Evolutionary conservation across 1,140 invertebrate genomes (phyloP), one percentile per base, ranked within the genome.

Genomic region (Bombus turneri): DNA sequence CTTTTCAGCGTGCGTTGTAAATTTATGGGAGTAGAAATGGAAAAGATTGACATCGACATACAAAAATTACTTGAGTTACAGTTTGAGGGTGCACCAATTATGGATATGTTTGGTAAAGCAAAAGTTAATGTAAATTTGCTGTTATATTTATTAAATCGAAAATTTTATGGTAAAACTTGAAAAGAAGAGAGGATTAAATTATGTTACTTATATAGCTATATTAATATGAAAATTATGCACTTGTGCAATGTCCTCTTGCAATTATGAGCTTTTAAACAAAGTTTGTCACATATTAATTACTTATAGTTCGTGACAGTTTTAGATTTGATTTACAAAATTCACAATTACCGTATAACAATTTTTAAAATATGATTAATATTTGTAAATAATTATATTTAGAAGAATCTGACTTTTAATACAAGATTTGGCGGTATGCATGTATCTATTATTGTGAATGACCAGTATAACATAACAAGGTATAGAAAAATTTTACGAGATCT

Each of bases 1-100:
- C 93, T 97, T 3, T 98, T 98, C 93, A 96, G 96, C 12, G 96
- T 98, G 0, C 96, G 96, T 87, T 97, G 97, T 25, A 98, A 97
- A 90, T 98, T 98, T 89, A 97, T 98, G 97, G 97, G 97, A 1
- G 96, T 98, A 3, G 96, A 96, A 90, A 96, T 98, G 96, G 97
- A 98, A 91, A 97, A 97, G 83, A 96, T 98, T 31, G 97, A 98
- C 66, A 95, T 98, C 31, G 96, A 97, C 85, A 97, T 97, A 85
- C 96, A 98, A 95, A 96, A 97, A 91, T 94, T 98, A 31, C 95
- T 98, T 3, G 97, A 98, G 91, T 95, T 97, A 62, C 97, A 98
- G 92, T 98, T 97, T 92, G 97, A 98, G 91, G 97, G 97, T 69
- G 96, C 97, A 22, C 95, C 97, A 18, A 96, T 98, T 4, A 98